Evolutionary conservation across 1,140 invertebrate species (phyloP).

Genomic region (Sarcophaga peregrina): DNA sequence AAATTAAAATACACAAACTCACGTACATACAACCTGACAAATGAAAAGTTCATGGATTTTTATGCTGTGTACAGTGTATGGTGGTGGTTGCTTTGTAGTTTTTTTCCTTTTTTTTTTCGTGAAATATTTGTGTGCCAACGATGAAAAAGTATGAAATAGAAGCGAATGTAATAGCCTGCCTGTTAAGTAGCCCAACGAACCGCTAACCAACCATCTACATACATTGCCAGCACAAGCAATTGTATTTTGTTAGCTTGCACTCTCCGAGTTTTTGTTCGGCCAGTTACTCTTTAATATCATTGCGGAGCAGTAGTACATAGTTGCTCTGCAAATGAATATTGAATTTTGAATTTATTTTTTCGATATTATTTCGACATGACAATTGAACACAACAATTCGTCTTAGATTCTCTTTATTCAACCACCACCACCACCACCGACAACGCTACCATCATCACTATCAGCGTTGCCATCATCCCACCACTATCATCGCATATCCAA

Average conservation of each 20-base stretch:
- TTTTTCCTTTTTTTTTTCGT: neutral
- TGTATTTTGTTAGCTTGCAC: neutral
- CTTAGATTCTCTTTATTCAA: no score
- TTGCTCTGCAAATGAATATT: neutral
- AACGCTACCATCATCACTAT: neutral
- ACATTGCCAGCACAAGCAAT: neutral
- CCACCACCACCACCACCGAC: constrained; percentile 3
- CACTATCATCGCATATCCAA: constrained; percentile 7
- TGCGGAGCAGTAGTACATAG: neutral
- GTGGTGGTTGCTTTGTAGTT: neutral
- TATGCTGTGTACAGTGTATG: neutral
- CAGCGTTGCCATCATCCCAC: neutral
- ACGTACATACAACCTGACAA: neutral
- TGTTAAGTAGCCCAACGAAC: no score
- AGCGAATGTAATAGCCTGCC: neutral
- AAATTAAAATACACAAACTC: no score
- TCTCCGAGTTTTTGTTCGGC: neutral
- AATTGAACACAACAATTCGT: no score
- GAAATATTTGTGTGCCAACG: constrained; percentile 1
- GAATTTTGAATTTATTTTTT: constrained; percentile 1
- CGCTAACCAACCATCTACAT: neutral
- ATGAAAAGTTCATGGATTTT: constrained; percentile 17
- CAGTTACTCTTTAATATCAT: neutral
- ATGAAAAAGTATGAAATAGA: neutral
- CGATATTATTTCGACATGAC: neutral